Evolutionary conservation across 2,113 vertebrate genomes (phyloP).

Genomic region (Diadophis punctatus): DNA sequence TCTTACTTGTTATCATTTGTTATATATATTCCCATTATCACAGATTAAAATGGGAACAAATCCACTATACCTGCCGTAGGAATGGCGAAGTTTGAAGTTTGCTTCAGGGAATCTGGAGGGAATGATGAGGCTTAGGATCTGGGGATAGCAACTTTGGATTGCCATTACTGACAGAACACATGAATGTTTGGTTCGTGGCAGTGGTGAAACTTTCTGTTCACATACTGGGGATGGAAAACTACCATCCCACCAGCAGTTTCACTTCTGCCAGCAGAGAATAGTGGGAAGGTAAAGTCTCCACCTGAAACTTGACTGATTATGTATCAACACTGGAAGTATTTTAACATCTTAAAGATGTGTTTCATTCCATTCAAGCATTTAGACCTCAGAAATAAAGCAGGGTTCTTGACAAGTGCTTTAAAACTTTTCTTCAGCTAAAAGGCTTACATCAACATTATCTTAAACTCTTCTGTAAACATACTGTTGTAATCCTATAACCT

Average conservation of each 20-base stretch:
- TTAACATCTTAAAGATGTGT: not conserved
- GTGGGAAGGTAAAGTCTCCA: not conserved
- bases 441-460: not conserved
- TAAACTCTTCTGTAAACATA: constrained; percentile 29
- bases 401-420: not conserved
- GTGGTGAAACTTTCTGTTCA: not conserved
- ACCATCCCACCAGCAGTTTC: not conserved
- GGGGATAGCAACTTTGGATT: not conserved
- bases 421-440: not conserved
- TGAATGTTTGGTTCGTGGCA: not conserved
- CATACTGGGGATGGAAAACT: too few relatives aligned
- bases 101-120: not conserved
- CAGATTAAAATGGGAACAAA: not conserved
- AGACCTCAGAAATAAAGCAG: not conserved
- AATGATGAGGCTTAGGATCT: not conserved
- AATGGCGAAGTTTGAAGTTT: not conserved
- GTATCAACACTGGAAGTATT: not conserved
- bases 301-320: not conserved
- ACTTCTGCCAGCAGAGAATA: not conserved
- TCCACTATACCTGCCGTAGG: too few relatives aligned
- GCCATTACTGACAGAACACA: not conserved
- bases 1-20: not conserved
- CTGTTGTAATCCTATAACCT: constrained; percentile 29
- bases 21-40: not conserved
- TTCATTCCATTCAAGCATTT: not conserved